Evolutionary conservation across 2,888 invertebrate genomes (phyloP).

Genomic region (Aradus depressus): DNA sequence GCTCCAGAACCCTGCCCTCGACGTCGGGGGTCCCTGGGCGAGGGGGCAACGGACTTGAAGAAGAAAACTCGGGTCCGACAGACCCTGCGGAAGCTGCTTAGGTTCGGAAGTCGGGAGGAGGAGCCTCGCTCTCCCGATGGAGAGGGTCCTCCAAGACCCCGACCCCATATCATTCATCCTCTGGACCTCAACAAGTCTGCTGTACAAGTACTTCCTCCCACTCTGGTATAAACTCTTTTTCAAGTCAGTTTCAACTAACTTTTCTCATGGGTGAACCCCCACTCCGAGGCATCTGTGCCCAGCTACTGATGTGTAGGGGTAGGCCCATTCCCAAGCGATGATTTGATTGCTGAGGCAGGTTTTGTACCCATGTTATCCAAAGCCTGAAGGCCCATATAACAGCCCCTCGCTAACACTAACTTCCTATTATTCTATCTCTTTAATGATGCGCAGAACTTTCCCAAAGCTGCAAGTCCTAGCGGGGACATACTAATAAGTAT

Average conservation of each 20-base stretch:
- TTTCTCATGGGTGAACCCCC: too few species aligned
- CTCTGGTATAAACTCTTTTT: slow-evolving; percentile 9
- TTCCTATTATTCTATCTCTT: background rate
- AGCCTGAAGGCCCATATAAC: too few species aligned
- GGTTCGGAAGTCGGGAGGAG: slow-evolving; percentile 49
- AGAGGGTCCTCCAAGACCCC: slow-evolving; percentile 52
- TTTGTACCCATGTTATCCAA: too few species aligned
- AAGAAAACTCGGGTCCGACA: slow-evolving; percentile 61
- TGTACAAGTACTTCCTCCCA: slow-evolving; percentile 56
- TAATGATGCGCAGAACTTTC: too few species aligned
- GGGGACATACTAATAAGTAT: too few species aligned
- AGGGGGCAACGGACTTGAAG: slow-evolving; percentile 41
- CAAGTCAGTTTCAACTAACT: too few species aligned
- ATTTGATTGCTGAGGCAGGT: too few species aligned
- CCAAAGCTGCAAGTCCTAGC: background rate
- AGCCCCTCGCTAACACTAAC: background rate
- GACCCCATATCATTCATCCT: slow-evolving; percentile 79
- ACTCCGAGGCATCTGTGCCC: too few species aligned
- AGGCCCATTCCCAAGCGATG: too few species aligned
- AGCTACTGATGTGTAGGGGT: background rate
- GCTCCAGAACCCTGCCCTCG: slow-evolving; percentile 23
- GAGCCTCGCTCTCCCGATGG: slow-evolving; percentile 38
- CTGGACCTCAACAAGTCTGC: slow-evolving; percentile 70
- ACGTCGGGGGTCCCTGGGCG: slow-evolving; percentile 33
- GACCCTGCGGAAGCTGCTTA: slow-evolving; percentile 69